Evolutionary conservation across 1,140 invertebrate genomes (phyloP).

Genomic region (Condylostylus longicornis): DNA sequence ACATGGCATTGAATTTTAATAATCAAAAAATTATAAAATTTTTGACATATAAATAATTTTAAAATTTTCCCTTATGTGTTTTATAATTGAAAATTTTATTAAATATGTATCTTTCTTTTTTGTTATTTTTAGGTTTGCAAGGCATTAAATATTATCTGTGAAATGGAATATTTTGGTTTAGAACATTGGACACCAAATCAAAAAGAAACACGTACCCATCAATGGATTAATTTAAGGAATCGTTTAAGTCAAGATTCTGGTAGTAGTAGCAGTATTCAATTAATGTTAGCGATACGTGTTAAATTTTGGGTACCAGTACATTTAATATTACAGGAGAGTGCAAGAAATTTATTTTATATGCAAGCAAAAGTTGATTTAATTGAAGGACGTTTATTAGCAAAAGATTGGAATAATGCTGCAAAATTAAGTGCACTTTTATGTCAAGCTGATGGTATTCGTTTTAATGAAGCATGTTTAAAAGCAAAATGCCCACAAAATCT

Average conservation of each 20-base stretch:
- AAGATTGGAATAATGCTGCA: conserved; percentile 52
- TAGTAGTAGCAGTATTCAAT: conserved; percentile 38
- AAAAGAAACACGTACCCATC: conserved; percentile 24
- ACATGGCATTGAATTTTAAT: no score
- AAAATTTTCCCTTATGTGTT: no score
- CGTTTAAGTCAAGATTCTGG: conserved; percentile 43
- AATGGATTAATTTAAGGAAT: conserved; percentile 77
- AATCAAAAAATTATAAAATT: no score
- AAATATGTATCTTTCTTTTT: no score
- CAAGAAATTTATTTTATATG: conserved; percentile 69
- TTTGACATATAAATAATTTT: no score
- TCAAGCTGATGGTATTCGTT: conserved; percentile 34
- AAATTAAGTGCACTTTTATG: conserved; percentile 60
- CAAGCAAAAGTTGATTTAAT: conserved; percentile 59
- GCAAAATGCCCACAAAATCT: conserved; percentile 26
- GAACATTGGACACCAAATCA: conserved; percentile 29
- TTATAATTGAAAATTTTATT: no score
- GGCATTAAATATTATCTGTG: conserved; percentile 61
- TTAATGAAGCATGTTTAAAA: conserved; percentile 18
- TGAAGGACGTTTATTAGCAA: conserved; percentile 50
- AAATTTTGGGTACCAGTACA: conserved; percentile 87
- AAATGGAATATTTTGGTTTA: conserved; percentile 77
- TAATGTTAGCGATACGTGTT: conserved; percentile 46
- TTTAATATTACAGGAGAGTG: conserved; percentile 64
- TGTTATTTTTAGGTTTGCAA: conserved; percentile 57